Evolutionary conservation across 1,140 invertebrate genomes (phyloP).

Genomic region (Ylistrum balloti): DNA sequence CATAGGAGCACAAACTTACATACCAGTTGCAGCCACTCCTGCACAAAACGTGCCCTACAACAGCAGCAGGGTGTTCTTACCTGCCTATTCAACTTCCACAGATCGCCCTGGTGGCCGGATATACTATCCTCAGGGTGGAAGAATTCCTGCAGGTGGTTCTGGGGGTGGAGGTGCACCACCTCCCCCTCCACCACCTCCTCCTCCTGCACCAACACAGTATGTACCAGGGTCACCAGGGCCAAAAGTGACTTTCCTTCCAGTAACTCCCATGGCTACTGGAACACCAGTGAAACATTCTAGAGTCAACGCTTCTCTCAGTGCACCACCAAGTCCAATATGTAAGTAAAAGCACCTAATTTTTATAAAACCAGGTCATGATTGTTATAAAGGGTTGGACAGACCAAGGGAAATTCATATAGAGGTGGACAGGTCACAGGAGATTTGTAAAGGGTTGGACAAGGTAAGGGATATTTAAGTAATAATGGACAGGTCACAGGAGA

Average conservation of each 20-base stretch:
- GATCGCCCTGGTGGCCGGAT: constrained; percentile 65
- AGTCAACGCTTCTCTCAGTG: constrained; percentile 60
- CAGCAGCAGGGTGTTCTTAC: constrained; percentile 61
- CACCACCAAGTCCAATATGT: constrained; percentile 73
- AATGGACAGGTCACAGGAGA: too few species aligned
- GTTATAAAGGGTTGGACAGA: background rate
- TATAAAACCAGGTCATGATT: background rate
- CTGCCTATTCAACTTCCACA: constrained; percentile 63
- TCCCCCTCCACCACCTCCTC: constrained; percentile 65
- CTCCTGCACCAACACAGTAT: constrained; percentile 52
- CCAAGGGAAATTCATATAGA: too few species aligned
- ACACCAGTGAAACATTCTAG: constrained; percentile 63
- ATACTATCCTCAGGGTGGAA: constrained; percentile 63
- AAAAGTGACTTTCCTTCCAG: constrained; percentile 50
- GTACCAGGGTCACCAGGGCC: constrained; percentile 57
- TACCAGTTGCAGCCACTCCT: constrained; percentile 50
- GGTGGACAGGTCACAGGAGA: too few species aligned
- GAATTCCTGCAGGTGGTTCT: constrained; percentile 19
- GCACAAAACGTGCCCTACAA: constrained; percentile 65
- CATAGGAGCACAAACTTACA: constrained; percentile 53
- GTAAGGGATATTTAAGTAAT: too few species aligned
- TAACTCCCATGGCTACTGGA: constrained; percentile 69
- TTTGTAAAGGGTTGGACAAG: background rate
- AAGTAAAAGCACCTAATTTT: constrained; percentile 53
- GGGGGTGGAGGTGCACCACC: constrained; percentile 62